A percentile compares a stretch with the other conserved stretches of the same genome.
These are phyloP conservation scores for Rhinogobius similis DNA, from an alignment of 2,113 vertebrate genomes.

Conservation along the genomic window DNA sequence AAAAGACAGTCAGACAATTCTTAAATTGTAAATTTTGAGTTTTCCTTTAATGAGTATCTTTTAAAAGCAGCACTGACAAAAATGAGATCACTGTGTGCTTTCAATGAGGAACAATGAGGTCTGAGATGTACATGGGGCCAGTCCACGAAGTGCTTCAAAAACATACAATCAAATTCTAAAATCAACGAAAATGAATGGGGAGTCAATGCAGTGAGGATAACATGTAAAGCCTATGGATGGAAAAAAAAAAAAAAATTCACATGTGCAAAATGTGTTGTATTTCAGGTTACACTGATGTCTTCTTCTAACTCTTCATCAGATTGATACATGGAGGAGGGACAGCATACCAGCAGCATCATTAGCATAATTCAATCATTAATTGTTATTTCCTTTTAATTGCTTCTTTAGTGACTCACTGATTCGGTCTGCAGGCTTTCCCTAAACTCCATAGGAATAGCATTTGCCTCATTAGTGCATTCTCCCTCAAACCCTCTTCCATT, in stretches of 20 bases:
- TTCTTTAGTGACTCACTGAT: constrained; percentile 65
- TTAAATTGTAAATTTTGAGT: too few species aligned
- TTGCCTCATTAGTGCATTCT: constrained; percentile 72
- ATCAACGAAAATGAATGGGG: too few species aligned
- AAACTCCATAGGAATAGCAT: constrained; percentile 55
- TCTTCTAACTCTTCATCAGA: constrained; percentile 45
- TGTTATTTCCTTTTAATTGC: constrained; percentile 65
- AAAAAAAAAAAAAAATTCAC: neutral
- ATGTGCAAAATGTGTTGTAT: neutral
- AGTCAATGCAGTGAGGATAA: too few species aligned
- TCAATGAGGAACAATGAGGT: too few species aligned
- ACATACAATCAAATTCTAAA: too few species aligned
- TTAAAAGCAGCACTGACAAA: too few species aligned
- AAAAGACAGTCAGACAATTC: too few species aligned
- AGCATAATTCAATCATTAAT: constrained; percentile 79
- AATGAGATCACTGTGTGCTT: too few species aligned
- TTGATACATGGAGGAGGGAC: constrained; percentile 59
- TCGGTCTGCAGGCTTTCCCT: constrained; percentile 68
- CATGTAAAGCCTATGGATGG: too few species aligned
- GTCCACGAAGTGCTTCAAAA: too few species aligned
- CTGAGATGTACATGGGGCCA: too few species aligned
- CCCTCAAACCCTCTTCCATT: constrained; percentile 53
- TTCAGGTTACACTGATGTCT: constrained; percentile 26
- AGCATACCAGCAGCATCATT: constrained; percentile 59
- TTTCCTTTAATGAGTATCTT: too few species aligned